Evolutionary conservation across 2,797 vertebrate genomes (phyloP).

Genomic region (Meda fulgida): DNA sequence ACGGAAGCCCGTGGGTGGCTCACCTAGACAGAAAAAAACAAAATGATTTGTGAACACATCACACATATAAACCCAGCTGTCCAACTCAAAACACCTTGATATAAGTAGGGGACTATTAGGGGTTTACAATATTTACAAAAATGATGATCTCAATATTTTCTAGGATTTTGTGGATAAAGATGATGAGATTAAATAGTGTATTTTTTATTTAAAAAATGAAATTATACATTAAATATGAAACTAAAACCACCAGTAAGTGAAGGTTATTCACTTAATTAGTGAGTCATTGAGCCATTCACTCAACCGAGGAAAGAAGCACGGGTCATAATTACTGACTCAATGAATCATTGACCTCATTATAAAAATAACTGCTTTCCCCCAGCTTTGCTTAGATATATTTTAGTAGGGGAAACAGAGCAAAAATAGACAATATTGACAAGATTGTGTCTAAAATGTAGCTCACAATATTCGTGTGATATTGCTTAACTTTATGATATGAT

Average conservation of each 20-base stretch:
- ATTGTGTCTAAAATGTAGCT: too few species aligned
- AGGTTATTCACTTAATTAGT: background rate
- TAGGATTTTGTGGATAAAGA: background rate
- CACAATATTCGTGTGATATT: background rate
- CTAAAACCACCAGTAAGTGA: background rate
- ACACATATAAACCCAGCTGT: constrained; percentile 15
- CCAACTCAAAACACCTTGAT: constrained; percentile 5
- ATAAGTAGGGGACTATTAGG: background rate
- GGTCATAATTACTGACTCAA: background rate
- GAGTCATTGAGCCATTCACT: background rate
- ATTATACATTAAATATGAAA: background rate
- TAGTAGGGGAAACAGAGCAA: background rate
- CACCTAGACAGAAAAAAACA: constrained; percentile 70
- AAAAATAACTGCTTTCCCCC: background rate
- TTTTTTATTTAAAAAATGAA: background rate
- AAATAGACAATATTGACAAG: too few species aligned
- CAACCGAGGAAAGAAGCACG: background rate
- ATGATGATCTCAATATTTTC: background rate
- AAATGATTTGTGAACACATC: background rate
- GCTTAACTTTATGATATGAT: background rate
- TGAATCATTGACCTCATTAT: background rate
- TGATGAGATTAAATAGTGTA: background rate
- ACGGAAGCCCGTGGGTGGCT: constrained; percentile 84
- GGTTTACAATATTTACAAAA: background rate
- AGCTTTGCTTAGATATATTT: background rate